These are phyloP conservation scores for Rhizomys pruinosus DNA, from an alignment of 2,113 vertebrate genomes.

Conservation along the genomic window DNA sequence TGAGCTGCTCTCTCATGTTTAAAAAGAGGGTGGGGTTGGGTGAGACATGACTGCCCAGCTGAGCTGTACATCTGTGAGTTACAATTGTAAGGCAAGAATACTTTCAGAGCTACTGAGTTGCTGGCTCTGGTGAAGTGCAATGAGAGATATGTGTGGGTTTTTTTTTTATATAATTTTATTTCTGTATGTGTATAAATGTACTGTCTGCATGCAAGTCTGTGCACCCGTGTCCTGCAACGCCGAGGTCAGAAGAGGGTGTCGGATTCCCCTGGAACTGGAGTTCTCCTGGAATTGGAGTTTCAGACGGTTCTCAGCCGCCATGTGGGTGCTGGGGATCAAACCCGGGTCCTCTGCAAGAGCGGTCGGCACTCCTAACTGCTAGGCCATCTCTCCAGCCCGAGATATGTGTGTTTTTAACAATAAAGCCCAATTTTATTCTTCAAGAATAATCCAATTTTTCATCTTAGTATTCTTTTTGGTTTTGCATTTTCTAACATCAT, in stretches of 20 bases:
- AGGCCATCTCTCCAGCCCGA: too few relatives aligned
- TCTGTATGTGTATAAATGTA: too few relatives aligned
- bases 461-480: slow-evolving; percentile 26
- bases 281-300: too few relatives aligned
- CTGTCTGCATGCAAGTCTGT: too few relatives aligned
- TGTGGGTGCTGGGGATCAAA: too few relatives aligned
- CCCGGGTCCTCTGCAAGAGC: too few relatives aligned
- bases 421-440: slow-evolving; percentile 42
- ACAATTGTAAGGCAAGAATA: slow-evolving; percentile 5
- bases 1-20: neutral
- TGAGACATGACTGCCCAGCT: neutral
- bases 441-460: slow-evolving; percentile 9
- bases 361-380: too few relatives aligned
- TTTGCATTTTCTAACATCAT: slow-evolving; percentile 48
- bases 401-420: neutral
- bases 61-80: slow-evolving; percentile 28
- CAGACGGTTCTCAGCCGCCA: too few relatives aligned
- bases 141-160: neutral
- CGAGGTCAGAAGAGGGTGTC: too few relatives aligned
- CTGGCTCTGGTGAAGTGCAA: neutral
- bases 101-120: slow-evolving; percentile 22
- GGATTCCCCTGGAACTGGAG: too few relatives aligned
- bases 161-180: too few relatives aligned
- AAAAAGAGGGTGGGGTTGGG: neutral
- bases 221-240: too few relatives aligned